Percentiles rank a stretch among this genome's conserved stretches.
phyloP scores from a whole-genome alignment of 2,797 vertebrate species.

The Anabacerthia variegaticeps region DNA sequence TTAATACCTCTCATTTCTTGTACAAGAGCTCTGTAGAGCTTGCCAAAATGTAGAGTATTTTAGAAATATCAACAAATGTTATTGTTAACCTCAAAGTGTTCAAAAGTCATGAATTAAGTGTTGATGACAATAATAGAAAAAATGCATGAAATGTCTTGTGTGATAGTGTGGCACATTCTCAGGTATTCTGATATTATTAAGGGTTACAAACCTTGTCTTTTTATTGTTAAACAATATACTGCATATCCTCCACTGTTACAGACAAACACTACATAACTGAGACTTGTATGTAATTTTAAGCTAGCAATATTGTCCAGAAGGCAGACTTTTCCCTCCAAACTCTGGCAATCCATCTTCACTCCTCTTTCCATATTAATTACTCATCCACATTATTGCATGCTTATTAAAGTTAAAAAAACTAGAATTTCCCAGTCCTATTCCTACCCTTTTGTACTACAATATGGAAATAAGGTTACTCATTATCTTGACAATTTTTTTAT shows the following conservation, averaged over 20 bases:
- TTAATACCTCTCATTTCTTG: not conserved
- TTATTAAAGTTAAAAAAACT: not conserved
- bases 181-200: not conserved
- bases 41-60: not conserved
- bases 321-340: slow-evolving; percentile 3
- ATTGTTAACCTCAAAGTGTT: not conserved
- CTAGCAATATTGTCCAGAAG: slow-evolving; percentile 10
- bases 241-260: not conserved
- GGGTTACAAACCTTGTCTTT: not conserved
- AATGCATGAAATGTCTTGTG: not conserved
- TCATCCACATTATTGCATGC: not conserved
- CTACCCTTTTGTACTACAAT: not conserved
- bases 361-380: slow-evolving; percentile 34
- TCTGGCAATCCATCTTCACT: not conserved
- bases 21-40: not conserved
- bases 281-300: not conserved
- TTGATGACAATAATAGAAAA: not conserved
- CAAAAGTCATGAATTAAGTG: not conserved
- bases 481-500: not conserved
- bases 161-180: not conserved
- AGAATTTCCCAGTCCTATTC: not conserved
- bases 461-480: not conserved
- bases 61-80: not conserved
- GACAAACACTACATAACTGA: not conserved
- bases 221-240: not conserved